Evolutionary conservation across 2,113 vertebrate species (phyloP), one percentile per base, ranked within the genome.

Genomic region (Bubo blakistoni): DNA sequence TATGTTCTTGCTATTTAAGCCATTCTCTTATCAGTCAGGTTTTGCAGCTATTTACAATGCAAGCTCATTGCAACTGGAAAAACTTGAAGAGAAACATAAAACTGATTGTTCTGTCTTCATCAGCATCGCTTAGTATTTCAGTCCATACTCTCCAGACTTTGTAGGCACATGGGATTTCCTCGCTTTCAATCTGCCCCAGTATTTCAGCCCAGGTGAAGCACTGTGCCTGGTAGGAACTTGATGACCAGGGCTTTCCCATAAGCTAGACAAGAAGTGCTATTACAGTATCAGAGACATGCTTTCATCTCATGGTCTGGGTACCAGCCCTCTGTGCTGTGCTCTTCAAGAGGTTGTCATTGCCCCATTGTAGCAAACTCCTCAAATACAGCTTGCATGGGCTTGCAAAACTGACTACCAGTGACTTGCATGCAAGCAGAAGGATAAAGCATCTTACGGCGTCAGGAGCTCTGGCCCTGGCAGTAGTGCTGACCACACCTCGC

Each of bases 61-160:
- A 96, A 97, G 91, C 40, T 96, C 86, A 57, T 95, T 96, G 97
- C 96, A 94, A 97, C 97, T 97, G 97, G 96, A 97, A 97, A 96
- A 98, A 97, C 97, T 98, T 98, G 97, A 98, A 97, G 81, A 96
- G 95, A 97, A 96, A 89, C 79, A 58, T 83, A 63, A 54, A 93
- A 95, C 83, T 93, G 93, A 83, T 88, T 73, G 70, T 90, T 82
- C 92, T 22, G 63, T 95, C 96, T 91, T 88, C 94, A 91, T 95
- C 87, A 44, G 44, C 7, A 0, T 88, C 6, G 0, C 80, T 38
- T 49, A 87, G 73, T 81, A 70, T 86, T 82, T 87, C 85, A 78
- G 69, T 57, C 79, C 92, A 62, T 52, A 24, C 72, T 52, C 59
- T 66, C 85, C 78, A 92, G 91, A 92, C 74, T 81, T 51, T 22